phyloP scores from a whole-genome alignment of 2,113 vertebrate species.

The Upupa epops region DNA sequence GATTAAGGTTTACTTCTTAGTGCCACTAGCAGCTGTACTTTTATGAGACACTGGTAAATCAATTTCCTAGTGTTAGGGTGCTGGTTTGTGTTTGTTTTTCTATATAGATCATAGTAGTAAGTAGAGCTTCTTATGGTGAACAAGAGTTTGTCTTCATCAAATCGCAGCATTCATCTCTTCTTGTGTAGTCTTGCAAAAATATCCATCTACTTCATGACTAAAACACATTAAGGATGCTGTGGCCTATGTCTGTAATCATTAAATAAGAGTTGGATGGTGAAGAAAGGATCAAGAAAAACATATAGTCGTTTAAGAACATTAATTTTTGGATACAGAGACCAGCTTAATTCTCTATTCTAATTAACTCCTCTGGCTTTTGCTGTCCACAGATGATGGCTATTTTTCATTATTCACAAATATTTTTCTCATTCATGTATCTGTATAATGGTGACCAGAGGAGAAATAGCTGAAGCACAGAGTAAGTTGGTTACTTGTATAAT shows the following conservation, averaged over 20 bases:
- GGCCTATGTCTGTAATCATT: neutral
- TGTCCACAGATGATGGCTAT: neutral
- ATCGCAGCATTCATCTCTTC: neutral
- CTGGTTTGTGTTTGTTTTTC: neutral
- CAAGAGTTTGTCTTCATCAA: neutral
- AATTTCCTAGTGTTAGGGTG: rapidly evolving
- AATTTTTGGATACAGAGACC: neutral
- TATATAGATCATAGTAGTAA: neutral
- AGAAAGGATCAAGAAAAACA: neutral
- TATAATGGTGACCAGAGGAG: neutral
- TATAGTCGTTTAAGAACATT: neutral
- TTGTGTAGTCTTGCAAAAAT: neutral
- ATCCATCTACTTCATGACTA: neutral
- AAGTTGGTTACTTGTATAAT: neutral
- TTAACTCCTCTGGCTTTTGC: neutral
- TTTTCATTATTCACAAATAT: neutral
- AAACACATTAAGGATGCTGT: neutral
- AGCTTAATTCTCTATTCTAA: neutral
- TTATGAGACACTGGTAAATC: neutral
- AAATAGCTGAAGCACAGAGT: neutral
- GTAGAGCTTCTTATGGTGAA: neutral
- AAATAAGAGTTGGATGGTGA: neutral
- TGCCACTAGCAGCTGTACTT: neutral
- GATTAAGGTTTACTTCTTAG: neutral
- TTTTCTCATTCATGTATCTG: neutral